phyloP scores from a whole-genome alignment of 2,113 vertebrate genomes.

The Oreochromis aureus region DNA sequence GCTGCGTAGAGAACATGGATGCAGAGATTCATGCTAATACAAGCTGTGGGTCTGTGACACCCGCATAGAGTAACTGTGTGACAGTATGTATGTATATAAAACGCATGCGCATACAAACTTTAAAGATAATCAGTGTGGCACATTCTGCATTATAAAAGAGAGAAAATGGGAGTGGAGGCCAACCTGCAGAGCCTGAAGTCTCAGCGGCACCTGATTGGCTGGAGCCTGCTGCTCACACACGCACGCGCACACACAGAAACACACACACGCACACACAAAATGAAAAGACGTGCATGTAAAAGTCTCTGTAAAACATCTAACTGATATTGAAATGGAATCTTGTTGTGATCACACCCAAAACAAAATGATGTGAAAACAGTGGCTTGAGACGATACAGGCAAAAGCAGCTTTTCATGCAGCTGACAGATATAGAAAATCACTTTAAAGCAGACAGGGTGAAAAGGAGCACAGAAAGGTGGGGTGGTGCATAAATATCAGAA shows the following conservation, averaged over 20 bases:
- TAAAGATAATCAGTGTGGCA: neutral
- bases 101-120: neutral
- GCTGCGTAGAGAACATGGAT: neutral
- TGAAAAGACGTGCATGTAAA: neutral
- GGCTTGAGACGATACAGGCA: neutral
- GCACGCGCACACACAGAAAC: neutral
- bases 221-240: conserved; percentile 54
- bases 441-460: neutral
- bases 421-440: neutral
- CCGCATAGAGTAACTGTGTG: neutral
- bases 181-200: conserved; percentile 59
- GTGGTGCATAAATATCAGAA: neutral
- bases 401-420: neutral
- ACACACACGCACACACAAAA: neutral
- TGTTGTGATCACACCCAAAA: neutral
- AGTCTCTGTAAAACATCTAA: neutral
- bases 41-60: neutral
- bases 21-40: neutral
- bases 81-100: neutral
- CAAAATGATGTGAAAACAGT: neutral
- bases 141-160: neutral
- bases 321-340: neutral
- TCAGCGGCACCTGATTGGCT: conserved; percentile 52
- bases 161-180: conserved; percentile 17
- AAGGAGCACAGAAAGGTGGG: neutral